Evolutionary conservation across 2,888 invertebrate genomes (phyloP), one percentile per base, ranked within the genome.

Genomic region (Blastobasis lacticolella): DNA sequence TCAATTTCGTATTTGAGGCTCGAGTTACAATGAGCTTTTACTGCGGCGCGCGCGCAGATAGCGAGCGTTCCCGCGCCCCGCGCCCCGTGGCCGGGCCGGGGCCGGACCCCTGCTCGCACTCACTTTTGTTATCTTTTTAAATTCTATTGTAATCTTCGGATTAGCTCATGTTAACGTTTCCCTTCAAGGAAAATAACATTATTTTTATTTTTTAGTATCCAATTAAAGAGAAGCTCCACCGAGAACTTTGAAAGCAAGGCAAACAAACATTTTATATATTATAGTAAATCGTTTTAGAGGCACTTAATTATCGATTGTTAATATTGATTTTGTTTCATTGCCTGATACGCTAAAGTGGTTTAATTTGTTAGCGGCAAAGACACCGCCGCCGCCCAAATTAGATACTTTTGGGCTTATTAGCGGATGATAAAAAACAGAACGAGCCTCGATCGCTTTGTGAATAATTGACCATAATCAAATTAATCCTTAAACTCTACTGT

Each of bases 391-490:
- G 61, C 61, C 76, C 68, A 85, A 87, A 86, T 88, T 83, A 85
- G 85, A 81, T 82, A 80, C 82, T 82, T 84, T 87, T 83, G 72
- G 78, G 77, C 86, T 87, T 87, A 88, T 88, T 88, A 87, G 80
- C 79, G 80, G 75, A 67, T 69, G 69, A 69, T 69, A 86, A 82
- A 82, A 87, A 85, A 77, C 75, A 60, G 73, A 83, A 78, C 78
- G 78, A 79, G 78, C 57, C 61, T 71, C 75, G 75, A 81, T 78
- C 80, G 78, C 78, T 81, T 85, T 79, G 81, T 86, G 84, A 85
- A 85, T 88, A 88, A 88, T 87, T 88, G 86, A 84, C 85, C 73
- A 85, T 85, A 88, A 88, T 88, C 86, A 87, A 88, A 87, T 88
- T 86, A 87, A 87, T 86, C 78, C 85, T 82, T 80, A 86, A 84